Base-by-base conservation (phyloP, 2,888 invertebrate species). In the Abrostola triplasia region DNA sequence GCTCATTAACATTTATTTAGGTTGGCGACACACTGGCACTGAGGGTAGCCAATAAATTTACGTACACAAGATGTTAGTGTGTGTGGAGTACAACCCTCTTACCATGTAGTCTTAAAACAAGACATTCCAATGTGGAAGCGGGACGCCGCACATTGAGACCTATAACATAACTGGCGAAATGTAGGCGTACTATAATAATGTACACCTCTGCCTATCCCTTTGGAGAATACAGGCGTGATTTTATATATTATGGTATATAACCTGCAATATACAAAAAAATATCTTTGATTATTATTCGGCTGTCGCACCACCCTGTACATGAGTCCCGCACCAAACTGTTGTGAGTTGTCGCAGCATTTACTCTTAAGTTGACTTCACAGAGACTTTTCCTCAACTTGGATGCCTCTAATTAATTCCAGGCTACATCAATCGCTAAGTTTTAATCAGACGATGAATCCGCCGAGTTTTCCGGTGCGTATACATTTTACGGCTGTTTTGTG, bases 381-480 rank as follows among this genome's bases (percentile, higher is more conserved):
- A 84, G 76, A 83, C 86, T 85, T 85, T 80, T 73, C 76, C 59
- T 58, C 72, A 84, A 84, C 82, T 85, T 73, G 71, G 85, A 73
- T 80, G 82, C 80, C 76, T 84, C 87, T 90, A 92, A 92, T 92
- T 92, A 92, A 91, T 92, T 89, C 84, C 70, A 73, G 66, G 80
- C 80, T 83, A 81, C 85, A 85, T 86, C 88, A 84, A 88, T 87
- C 84, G 84, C 73, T 77, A 88, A 88, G 85, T 88, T 90, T 88
- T 89, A 87, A 89, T 87, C 87, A 86, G 81, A 72, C 75, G 76
- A 73, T 71, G 78, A 80, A 82, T 76, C 77, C 80, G 76, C 73
- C 69, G 69, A 60, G 73, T 67, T 70, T 74, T 57, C 61, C 55
- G 53, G 70, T 9, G 64, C 58, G 70, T 69, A 59, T 76, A 73